A percentile compares a stretch with the other conserved stretches of the same genome.
Conservation (phyloP, 1,140 invertebrate species). For the Laodelphax striatellus region DNA sequence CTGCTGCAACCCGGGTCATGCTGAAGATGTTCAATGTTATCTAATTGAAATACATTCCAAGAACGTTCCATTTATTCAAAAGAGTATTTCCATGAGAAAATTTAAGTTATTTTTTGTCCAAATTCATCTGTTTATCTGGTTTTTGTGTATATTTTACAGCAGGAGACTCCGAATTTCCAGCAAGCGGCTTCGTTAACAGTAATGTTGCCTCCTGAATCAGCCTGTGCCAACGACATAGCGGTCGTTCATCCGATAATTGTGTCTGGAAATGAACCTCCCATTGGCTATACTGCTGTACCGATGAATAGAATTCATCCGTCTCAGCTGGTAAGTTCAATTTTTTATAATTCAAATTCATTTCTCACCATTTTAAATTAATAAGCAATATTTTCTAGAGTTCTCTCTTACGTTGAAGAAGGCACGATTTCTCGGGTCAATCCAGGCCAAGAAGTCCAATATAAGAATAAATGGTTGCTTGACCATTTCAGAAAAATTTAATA, state of each 20-base stretch:
- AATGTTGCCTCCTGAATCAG: conserved; percentile 1
- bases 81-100: background rate
- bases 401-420: no score
- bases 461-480: no score
- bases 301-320: background rate
- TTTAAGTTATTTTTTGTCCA: no score
- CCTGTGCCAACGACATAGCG: background rate
- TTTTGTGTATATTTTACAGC: background rate
- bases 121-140: background rate
- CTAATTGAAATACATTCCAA: no score
- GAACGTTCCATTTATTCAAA: background rate
- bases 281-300: background rate
- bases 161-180: background rate
- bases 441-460: no score
- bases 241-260: conserved; percentile 5
- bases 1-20: no score
- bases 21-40: background rate
- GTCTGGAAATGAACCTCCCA: conserved; percentile 2
- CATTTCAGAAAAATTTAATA: no score
- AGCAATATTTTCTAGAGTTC: no score
- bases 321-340: background rate
- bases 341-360: background rate
- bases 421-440: no score
- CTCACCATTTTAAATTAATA: background rate
- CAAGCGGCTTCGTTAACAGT: background rate